Base-by-base conservation (phyloP, 64 coral and sea anemone species). In the Astreopora myriophthalma region DNA sequence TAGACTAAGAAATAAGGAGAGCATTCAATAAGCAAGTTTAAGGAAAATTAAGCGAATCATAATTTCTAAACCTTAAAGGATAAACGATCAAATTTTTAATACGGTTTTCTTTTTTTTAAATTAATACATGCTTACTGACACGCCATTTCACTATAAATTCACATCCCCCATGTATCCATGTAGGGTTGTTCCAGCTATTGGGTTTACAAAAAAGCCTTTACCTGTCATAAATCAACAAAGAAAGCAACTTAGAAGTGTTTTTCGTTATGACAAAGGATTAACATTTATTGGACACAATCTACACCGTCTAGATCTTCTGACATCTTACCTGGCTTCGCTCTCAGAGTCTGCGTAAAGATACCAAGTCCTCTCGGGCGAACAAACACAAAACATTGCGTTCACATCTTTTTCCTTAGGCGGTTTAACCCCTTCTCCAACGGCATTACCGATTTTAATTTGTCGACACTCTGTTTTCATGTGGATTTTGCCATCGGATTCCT, bases 401-500 rank as follows among this genome's bases (percentile, higher is more conserved):
- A 94, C 61, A 48, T 93, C 92, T 16, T 46, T 74, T 5, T 88
- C 75, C 17, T 94, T 96, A 8, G 95, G 95, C 17, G 95, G 79
- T n/a, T 94, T 96, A 52, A 96, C 95, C 29, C 91, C 95, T 64
- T 87, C 91, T 46, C 95, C 95, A 23, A 96, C 95, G 7, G 35
- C 32, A 69, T 87, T 16, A 3, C 95, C 95, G 44, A 93, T 87
- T 64, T 69, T 83, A 32, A 96, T 94, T 86, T 86, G 86, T 48
- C 92, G 86, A 75, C 95, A 96, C 62, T 96, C 79, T 20, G 83
- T 94, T 36, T 94, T 96, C 95, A 96, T 94, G 40, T 96, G 90
- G 40, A 96, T 96, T 87, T 93, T 96, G 11, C 95, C 95, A 87
- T 96, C 95, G 19, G 81, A 83, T 75, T 96, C 95, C 78, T 90